A percentile compares a stretch with the other conserved stretches of the same genome.
Evolutionary conservation across 2,888 invertebrate species (phyloP).

Genomic region (Lomographa bimaculata): DNA sequence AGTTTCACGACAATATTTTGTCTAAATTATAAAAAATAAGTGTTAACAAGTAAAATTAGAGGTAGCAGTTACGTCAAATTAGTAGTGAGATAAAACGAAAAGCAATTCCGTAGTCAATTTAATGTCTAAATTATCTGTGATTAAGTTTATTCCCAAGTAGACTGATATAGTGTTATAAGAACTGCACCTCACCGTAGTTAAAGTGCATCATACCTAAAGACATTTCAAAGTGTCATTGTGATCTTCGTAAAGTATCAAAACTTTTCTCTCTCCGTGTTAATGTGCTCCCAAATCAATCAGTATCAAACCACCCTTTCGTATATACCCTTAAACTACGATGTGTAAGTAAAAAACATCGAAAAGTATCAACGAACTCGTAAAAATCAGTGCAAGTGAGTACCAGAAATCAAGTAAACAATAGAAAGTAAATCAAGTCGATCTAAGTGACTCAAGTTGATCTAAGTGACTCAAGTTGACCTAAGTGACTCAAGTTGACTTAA

Average conservation of each 20-base stretch:
- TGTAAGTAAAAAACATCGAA: no score
- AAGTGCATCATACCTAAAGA: no score
- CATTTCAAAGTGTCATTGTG: neutral
- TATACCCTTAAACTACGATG: no score
- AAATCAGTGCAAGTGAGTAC: no score
- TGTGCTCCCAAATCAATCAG: no score
- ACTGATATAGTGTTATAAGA: slow-evolving; percentile 25
- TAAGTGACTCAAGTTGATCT: no score
- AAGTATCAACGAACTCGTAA: neutral
- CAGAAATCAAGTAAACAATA: no score
- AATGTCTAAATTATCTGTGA: slow-evolving; percentile 52
- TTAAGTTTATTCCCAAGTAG: slow-evolving; percentile 42
- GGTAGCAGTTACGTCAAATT: slow-evolving; percentile 30
- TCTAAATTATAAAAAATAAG: slow-evolving; percentile 39
- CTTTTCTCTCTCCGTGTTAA: no score
- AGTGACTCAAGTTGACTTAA: slow-evolving; percentile 16
- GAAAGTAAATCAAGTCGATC: no score
- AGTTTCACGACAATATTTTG: slow-evolving; percentile 42
- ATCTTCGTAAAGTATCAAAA: neutral
- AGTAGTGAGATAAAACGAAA: slow-evolving; percentile 32
- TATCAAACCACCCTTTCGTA: no score
- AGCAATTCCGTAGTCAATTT: slow-evolving; percentile 62
- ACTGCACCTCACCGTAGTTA: no score
- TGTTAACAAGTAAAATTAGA: slow-evolving; percentile 33
- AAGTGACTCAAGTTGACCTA: no score